Evolutionary conservation across 92 coral and sea anemone genomes (phyloP), one percentile per base, ranked within the genome.

Genomic region (Palythoa caribaeorum): DNA sequence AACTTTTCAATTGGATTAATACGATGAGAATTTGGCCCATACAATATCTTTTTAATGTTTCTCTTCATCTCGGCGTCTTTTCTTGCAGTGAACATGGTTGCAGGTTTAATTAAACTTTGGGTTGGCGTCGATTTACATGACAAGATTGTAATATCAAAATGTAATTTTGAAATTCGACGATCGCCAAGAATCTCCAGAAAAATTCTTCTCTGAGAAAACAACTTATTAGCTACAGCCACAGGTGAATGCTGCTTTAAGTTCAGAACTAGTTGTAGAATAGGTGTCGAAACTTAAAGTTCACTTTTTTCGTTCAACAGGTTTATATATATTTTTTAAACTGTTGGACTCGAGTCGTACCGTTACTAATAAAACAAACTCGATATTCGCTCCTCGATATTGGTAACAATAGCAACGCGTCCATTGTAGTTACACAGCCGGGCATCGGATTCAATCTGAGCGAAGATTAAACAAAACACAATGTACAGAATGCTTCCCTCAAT

Each of bases 11-110:
- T 21, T 0, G 99, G 98, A 71, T 90, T 73, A 6, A 92, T 60
- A 14, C 79, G 66, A 16, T 77, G 54, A 2, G 92, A 88, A 13
- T 53, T 70, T 37, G 62, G 9, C 2, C 88, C 92, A 16, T 90
- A 78, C 65, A 92, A 78, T 53, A 81, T 71, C 72, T 88, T 87
- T 20, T 87, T 78, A 35, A 92, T 90, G 48, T 93, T 95, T 77
- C 96, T 88, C 92, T 80, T 96, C 80, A 94, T 76, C 16, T 92
- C 96, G 10, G 72, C 88, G 78, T 96, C 93, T 66, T 92, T 93
- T 39, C 98, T 85, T 21, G 93, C 94, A n/a, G 99, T 95, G 84
- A 89, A 89, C 98, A 95, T 95, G 39, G 71, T 79, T 21, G 13
- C 55, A n/a, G 17, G 74, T 63, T 52, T 69, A 54, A 57, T 38